Conservation (phyloP, 2,113 vertebrate genomes). For the Talpa occidentalis region DNA sequence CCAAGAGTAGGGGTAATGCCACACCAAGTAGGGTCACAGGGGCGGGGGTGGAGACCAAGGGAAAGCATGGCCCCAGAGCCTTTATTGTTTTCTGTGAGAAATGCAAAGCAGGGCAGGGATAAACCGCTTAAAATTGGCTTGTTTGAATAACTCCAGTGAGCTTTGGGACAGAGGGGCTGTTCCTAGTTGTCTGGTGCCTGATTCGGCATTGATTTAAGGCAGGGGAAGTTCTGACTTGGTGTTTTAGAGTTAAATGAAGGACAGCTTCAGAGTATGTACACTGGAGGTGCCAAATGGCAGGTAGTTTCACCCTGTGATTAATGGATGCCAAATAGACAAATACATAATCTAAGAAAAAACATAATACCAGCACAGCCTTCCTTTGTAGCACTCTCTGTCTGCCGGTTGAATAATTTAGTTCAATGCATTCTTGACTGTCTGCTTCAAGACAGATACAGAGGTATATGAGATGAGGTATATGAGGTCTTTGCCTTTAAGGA, state of each 20-base stretch:
- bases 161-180: neutral
- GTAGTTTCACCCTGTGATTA: neutral
- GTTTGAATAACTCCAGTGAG: neutral
- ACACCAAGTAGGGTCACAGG: neutral
- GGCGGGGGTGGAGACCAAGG: neutral
- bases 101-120: neutral
- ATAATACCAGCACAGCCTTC: neutral
- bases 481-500: neutral
- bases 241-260: neutral
- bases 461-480: neutral
- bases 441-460: neutral
- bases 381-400: neutral
- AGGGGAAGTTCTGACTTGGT: neutral
- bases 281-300: neutral
- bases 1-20: neutral
- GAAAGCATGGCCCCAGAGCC: neutral
- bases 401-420: neutral
- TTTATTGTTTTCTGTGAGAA: neutral
- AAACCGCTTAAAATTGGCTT: neutral
- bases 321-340: neutral
- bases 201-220: neutral
- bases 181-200: neutral
- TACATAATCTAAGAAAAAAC: neutral
- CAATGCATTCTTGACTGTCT: neutral
- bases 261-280: neutral